Evolutionary conservation across 2,888 invertebrate genomes (phyloP), one percentile per base, ranked within the genome.

Genomic region (Conchocele bisecta): DNA sequence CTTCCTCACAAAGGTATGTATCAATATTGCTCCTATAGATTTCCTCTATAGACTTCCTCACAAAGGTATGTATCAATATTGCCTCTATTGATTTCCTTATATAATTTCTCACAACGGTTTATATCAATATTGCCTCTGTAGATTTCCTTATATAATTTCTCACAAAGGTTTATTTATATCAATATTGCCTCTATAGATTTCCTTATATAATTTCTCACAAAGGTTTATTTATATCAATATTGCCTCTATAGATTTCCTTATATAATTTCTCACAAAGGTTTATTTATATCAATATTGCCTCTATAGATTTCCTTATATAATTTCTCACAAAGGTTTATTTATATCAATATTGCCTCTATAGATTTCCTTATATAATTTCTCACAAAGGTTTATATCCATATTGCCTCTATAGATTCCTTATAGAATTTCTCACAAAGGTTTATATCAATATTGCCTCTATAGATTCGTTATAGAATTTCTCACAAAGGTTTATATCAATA

Each of bases 221-320:
- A n/a, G n/a, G n/a, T n/a, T n/a, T n/a, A n/a, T n/a, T n/a, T n/a
- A n/a, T n/a, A n/a, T n/a, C n/a, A n/a, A 97, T 91, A 94, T 94
- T 88, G 97, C 98, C 17, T 95, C 95, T 88, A 93, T 99, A 13
- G 98, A 99, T 91, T 99, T 99, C n/a, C n/a, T n/a, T n/a, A n/a
- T n/a, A n/a, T n/a, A n/a, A n/a, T n/a, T n/a, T 92, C 93, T 97
- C 66, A 98, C 99, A 3, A 99, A 99, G 88, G 92, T 92, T 75
- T n/a, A n/a, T n/a, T n/a, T n/a, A n/a, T n/a, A n/a, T n/a, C n/a
- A 61, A 6, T 58, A n/a, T 29, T n/a, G n/a, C n/a, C n/a, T n/a
- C n/a, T n/a, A 7, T 98, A 97, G 90, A 94, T 94, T 88, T 97
- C 98, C 17, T 95, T 88, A 93, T 99, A 13, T 98, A 99, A 91